Evolutionary conservation across 1,140 invertebrate genomes (phyloP), one percentile per base, ranked within the genome.

Genomic region (Temnothorax nylanderi): DNA sequence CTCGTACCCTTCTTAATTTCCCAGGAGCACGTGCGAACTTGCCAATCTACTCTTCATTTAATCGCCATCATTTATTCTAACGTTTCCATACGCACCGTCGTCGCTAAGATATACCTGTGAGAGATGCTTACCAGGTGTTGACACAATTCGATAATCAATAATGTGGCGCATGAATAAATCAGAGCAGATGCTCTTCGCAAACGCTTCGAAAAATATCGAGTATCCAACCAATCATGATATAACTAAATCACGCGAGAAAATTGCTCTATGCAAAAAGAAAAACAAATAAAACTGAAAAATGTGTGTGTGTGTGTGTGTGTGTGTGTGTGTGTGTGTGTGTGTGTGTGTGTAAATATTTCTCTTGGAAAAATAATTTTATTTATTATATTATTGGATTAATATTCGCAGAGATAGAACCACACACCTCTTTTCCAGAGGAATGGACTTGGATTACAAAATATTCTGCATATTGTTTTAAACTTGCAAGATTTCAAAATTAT

Each of bases 71-170:
- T 32, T 34, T 56, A 56, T 56, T 74, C 18, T 58, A 72, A 82
- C 8, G n/a, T 75, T 60, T 82, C 26, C 51, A 32, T 34, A 82
- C 21, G 21, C 49, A 77, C 3, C 58, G 44, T 21, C 58, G 44
- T 21, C 37, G 26, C 1, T 34, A 37, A 37, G 51, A 84, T 60
- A 84, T 11, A 47, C 37, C 26, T 74, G 18, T 37, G 69, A n/a
- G 7, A 60, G 54, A 60, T 47, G 54, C 26, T 82, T 74, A 74
- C 26, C 69, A 62, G 26, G 7, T 84, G 51, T 75, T 56, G 26
- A 75, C 77, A 80, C 44, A 69, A 80, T 75, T 75, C 69, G 32
- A 49, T 84, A 84, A 84, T 84, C 69, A 62, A 84, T 84, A 84
- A 84, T 37, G n/a, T 5, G n/a, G 26, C 41, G 18, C 56, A 60